These are phyloP conservation scores for Diadumene lineata DNA, from an alignment of 92 coral and sea anemone genomes.

Conservation along the genomic window DNA sequence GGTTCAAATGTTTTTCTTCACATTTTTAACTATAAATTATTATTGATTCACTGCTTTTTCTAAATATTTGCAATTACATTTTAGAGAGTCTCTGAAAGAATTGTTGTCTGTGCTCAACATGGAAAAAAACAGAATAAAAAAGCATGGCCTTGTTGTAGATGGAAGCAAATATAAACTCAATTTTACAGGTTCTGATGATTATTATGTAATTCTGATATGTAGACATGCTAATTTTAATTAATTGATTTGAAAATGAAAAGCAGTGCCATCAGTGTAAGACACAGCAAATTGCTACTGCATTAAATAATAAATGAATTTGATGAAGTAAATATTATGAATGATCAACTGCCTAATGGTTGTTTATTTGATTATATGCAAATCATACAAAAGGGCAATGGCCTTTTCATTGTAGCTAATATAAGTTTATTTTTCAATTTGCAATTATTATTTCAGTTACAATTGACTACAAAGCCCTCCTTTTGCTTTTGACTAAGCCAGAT, in stretches of 20 bases:
- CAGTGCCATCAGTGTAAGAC: too few species aligned
- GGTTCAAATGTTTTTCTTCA: background rate
- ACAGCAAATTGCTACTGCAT: too few species aligned
- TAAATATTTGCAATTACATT: background rate
- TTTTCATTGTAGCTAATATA: too few species aligned
- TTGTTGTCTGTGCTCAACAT: constrained; percentile 36
- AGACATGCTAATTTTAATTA: too few species aligned
- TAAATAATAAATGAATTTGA: too few species aligned
- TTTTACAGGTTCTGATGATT: constrained; percentile 49
- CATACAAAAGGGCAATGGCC: too few species aligned
- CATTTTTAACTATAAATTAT: background rate
- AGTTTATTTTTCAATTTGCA: background rate
- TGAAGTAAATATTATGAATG: too few species aligned
- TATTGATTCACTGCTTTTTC: background rate
- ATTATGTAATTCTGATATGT: too few species aligned
- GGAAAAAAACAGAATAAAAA: constrained; percentile 25
- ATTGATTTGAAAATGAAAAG: too few species aligned
- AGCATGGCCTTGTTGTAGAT: constrained; percentile 21
- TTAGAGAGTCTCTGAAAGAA: constrained; percentile 39
- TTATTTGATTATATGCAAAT: too few species aligned
- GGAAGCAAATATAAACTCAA: constrained; percentile 23
- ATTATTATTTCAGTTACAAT: constrained; percentile 28
- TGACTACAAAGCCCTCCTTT: constrained; percentile 46
- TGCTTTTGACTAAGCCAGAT: constrained; percentile 37
- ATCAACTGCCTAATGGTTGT: too few species aligned